Evolutionary conservation across 1,140 invertebrate species (phyloP), one percentile per base, ranked within the genome.

Genomic region (Dysdera silvatica): DNA sequence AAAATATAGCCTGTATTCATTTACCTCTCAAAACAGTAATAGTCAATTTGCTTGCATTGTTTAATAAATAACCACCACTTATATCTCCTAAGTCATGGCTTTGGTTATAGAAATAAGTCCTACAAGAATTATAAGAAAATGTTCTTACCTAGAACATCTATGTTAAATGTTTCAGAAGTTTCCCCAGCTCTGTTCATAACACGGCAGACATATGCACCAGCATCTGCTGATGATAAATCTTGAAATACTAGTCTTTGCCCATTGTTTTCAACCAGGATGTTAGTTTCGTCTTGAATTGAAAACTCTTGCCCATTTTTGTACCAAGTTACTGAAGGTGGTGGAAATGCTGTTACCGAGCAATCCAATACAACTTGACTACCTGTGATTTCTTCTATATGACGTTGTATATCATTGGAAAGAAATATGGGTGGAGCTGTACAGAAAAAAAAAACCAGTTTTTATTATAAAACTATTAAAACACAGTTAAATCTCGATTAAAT

Each of bases 101-200:
- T n/a, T n/a, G n/a, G n/a, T n/a, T n/a, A n/a, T n/a, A n/a, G n/a
- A n/a, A n/a, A n/a, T n/a, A n/a, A n/a, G n/a, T n/a, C n/a, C n/a
- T n/a, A n/a, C n/a, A n/a, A n/a, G n/a, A n/a, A n/a, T n/a, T n/a
- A 45, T 5, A 14, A 2, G 18, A 7, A 51, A 28, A 3, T 51
- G 18, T 2, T 45, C 45, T 33, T 58, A 64, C 61, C 61, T 37
- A 52, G 58, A 43, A 64, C 23, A 43, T 12, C 37, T 8, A 64
- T 26, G 18, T 58, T 48, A 45, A 64, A 57, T 33, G 23, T 14
- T 2, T 64, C 58, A n/a, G 54, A 56, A 2, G 47, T 67, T 51
- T 68, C 52, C 20, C 77, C 77, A 26, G 75, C 77, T 16, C 67
- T 66, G 65, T 77, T 78, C 18, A 59, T 61, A 5, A 74, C 77